phyloP scores from a whole-genome alignment of 1,140 invertebrate genomes.

The Euwallacea fornicatus region DNA sequence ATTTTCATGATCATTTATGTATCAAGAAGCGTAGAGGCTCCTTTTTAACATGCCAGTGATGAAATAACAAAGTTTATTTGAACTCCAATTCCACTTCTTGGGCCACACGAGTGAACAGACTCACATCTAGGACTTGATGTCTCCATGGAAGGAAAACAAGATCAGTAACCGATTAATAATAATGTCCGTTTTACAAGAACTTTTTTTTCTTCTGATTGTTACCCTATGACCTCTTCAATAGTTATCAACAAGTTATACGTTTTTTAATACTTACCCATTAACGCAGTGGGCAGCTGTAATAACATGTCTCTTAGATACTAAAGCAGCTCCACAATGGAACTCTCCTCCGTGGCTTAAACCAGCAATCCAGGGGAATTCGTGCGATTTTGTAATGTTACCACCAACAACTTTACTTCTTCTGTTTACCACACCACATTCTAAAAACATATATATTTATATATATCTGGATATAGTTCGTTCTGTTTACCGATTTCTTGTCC shows the following conservation, averaged over 20 bases:
- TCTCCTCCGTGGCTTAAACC: slow-evolving; percentile 65
- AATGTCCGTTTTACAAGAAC: too few species aligned
- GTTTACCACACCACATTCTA: slow-evolving; percentile 70
- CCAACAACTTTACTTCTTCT: slow-evolving; percentile 71
- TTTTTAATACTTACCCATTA: slow-evolving; percentile 54
- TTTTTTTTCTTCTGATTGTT: too few species aligned
- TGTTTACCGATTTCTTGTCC: neutral
- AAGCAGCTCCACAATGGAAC: slow-evolving; percentile 74
- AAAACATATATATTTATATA: neutral
- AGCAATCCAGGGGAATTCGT: slow-evolving; percentile 78
- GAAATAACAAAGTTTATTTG: too few species aligned
- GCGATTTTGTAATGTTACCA: slow-evolving; percentile 65
- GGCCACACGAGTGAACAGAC: too few species aligned
- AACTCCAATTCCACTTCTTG: too few species aligned
- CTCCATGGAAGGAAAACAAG: too few species aligned
- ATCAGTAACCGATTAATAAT: too few species aligned
- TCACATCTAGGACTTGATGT: too few species aligned
- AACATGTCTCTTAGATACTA: slow-evolving; percentile 64
- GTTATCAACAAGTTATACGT: neutral
- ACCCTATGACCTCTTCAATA: too few species aligned
- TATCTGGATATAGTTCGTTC: neutral
- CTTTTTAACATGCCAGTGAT: too few species aligned
- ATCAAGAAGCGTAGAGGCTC: too few species aligned
- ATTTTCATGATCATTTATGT: too few species aligned
- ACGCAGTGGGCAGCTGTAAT: slow-evolving; percentile 67